phyloP scores from a whole-genome alignment of 2,888 invertebrate species.

The Agrotis clavis region DNA sequence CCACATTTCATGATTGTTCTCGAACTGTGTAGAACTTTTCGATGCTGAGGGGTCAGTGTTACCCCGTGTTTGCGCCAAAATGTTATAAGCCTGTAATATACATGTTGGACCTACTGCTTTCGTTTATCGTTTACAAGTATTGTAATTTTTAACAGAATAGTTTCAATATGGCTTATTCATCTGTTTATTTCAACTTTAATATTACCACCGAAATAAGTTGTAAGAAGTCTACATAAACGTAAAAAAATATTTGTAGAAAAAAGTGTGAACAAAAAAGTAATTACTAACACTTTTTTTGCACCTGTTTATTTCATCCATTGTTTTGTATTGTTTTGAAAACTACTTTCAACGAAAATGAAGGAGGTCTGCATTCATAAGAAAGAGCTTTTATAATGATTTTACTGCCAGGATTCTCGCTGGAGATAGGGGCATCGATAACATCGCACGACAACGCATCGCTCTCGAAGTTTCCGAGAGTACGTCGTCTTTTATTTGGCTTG shows the following conservation, averaged over 20 bases:
- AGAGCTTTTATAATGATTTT: not conserved
- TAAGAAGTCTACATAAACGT: too few relatives aligned
- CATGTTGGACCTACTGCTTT: not conserved
- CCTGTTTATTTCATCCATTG: not conserved
- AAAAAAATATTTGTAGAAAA: too few relatives aligned
- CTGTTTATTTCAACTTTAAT: too few relatives aligned
- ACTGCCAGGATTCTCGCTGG: not conserved
- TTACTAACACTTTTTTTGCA: not conserved
- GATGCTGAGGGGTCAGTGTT: not conserved
- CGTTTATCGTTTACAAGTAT: too few relatives aligned
- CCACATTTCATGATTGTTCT: constrained; percentile 33
- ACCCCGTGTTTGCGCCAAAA: not conserved
- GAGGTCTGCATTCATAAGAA: not conserved
- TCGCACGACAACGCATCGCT: not conserved
- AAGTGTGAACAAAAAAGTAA: too few relatives aligned
- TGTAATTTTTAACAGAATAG: too few relatives aligned
- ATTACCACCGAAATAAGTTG: too few relatives aligned
- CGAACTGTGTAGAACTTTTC: constrained; percentile 35
- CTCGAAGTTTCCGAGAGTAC: constrained; percentile 3
- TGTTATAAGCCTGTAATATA: not conserved
- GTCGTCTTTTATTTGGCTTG: not conserved
- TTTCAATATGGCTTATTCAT: too few relatives aligned
- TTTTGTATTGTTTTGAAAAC: not conserved
- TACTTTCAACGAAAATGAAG: not conserved
- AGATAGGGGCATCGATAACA: not conserved